Evolutionary conservation across 2,888 invertebrate species (phyloP), one percentile per base, ranked within the genome.

Genomic region (Therioaphis trifolii): DNA sequence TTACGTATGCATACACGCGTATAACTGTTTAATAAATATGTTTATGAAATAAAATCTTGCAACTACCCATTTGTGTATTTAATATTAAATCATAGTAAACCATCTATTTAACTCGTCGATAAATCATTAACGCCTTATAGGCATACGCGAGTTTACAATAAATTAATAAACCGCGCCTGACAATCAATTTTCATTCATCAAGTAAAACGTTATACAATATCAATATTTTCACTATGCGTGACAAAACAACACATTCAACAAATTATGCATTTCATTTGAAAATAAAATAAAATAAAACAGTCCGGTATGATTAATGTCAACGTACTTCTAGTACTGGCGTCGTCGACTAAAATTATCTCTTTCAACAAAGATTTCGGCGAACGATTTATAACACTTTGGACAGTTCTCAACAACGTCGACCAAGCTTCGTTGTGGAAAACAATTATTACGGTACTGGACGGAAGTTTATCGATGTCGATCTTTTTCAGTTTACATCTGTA

Each of bases 341-440:
- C 97, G 89, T 97, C 97, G 0, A 97, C 95, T 24, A 97, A 90
- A 86, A 97, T 93, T 85, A 97, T 94, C 89, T 97, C 96, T 86
- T 92, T 90, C 15, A 99, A 89, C 63, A 98, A 89, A 85, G 91
- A 88, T 18, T 89, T 88, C 0, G 98, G 97, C 2, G 98, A 96
- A 86, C 98, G 91, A 88, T 94, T 92, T 84, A 99, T 94, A 63
- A 97, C 96, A 87, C 97, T 98, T 91, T 96, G 95, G 40, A 99
- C 94, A 0, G 98, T 99, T 80, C 99, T 91, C 87, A 99, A 90
- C 15, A 99, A 91, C 0, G 99, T 98, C 4, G 98, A 98, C 97
- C 97, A 99, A 0, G 99, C 99, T 90, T 99, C 99, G 88, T 99
- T 99, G 89, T 99, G 99, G 88, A 99, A 99, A 1, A 99, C 98